Evolutionary conservation across 1,140 invertebrate genomes (phyloP).

Genomic region (Drosophila baimaii): DNA sequence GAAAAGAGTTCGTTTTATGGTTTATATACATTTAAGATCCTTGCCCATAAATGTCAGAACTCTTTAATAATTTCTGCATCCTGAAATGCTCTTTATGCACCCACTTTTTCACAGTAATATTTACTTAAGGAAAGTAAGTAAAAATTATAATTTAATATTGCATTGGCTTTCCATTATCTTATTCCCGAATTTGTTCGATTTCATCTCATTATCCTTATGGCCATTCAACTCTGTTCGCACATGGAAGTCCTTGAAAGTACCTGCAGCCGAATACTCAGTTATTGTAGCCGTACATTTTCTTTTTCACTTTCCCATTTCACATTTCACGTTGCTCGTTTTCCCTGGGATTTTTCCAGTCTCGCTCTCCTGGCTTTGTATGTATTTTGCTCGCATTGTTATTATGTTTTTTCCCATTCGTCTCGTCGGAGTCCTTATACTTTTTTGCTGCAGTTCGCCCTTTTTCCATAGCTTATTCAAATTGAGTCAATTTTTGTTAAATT

Average conservation of each 20-base stretch:
- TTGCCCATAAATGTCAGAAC: too few species aligned
- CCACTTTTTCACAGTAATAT: neutral
- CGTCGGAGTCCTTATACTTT: constrained; percentile 1
- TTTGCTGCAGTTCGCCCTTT: constrained; percentile 17
- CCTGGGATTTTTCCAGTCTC: constrained; percentile 11
- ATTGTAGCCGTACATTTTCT: constrained; percentile 36
- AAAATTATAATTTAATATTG: neutral
- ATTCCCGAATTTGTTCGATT: too few species aligned
- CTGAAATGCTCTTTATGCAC: too few species aligned
- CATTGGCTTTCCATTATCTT: neutral
- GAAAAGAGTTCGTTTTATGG: neutral
- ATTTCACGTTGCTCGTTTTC: constrained; percentile 13
- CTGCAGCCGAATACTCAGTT: constrained; percentile 7
- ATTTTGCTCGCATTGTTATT: constrained; percentile 50
- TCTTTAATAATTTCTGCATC: too few species aligned
- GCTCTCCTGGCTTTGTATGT: constrained; percentile 21
- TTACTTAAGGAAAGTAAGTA: fast-evolving
- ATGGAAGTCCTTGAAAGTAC: neutral
- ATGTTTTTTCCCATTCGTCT: constrained; percentile 31
- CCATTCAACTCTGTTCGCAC: neutral
- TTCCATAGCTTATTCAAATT: constrained; percentile 75
- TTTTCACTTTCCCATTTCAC: constrained; percentile 46
- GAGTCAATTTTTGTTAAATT: constrained; percentile 82
- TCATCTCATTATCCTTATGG: neutral
- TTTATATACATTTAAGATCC: too few species aligned